Percentiles rank a stretch among this genome's conserved stretches.
phyloP scores from a whole-genome alignment of 2,113 vertebrate genomes.

The Empidonax traillii region DNA sequence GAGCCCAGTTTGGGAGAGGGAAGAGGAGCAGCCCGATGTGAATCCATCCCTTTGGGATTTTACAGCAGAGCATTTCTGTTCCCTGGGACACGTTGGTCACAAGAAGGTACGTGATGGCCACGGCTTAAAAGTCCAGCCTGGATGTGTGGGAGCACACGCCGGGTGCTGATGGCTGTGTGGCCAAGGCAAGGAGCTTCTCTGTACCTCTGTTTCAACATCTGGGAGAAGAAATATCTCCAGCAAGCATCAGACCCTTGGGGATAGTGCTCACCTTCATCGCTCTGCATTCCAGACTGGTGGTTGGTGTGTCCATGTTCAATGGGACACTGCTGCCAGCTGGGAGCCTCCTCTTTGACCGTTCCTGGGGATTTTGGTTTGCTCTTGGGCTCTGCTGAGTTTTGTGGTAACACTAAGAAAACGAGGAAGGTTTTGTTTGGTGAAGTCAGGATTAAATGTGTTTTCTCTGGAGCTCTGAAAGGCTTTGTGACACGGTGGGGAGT shows the following conservation, averaged over 20 bases:
- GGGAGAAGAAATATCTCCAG: not conserved
- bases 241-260: not conserved
- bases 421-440: not conserved
- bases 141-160: fast-evolving
- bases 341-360: not conserved
- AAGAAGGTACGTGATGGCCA: fast-evolving
- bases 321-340: not conserved
- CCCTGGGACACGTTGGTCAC: fast-evolving
- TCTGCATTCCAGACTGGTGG: not conserved
- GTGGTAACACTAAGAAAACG: fast-evolving
- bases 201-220: not conserved
- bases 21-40: not conserved
- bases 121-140: fast-evolving
- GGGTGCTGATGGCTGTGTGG: not conserved
- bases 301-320: fast-evolving
- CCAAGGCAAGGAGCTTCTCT: fast-evolving
- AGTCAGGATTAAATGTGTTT: not conserved
- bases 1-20: fast-evolving
- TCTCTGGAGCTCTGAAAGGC: not conserved
- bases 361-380: not conserved
- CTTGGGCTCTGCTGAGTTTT: not conserved
- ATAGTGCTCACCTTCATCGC: fast-evolving
- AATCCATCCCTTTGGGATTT: fast-evolving
- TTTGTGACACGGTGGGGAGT: not conserved
- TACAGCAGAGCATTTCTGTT: not conserved